Conservation (phyloP, 2,113 vertebrate genomes). For the Lethenteron camtschaticum region DNA sequence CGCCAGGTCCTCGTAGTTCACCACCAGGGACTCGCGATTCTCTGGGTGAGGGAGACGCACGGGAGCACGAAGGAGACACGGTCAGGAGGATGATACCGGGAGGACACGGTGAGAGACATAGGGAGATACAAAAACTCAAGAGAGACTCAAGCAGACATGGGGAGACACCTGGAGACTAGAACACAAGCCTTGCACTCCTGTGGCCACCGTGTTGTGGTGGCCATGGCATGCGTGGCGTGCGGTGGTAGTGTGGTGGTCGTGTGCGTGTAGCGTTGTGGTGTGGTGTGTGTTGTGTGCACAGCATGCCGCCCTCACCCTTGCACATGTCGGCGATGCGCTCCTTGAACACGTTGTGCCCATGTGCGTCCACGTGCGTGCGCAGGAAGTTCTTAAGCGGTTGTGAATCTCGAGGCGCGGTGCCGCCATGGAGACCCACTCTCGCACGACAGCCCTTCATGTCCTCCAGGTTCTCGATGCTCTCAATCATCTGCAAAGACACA, state of each 20-base stretch:
- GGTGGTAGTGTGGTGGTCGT: too few species aligned
- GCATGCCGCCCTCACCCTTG: conserved; percentile 37
- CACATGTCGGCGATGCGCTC: conserved; percentile 97
- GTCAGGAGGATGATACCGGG: neutral
- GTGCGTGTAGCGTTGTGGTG: too few species aligned
- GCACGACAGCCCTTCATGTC: conserved; percentile 96
- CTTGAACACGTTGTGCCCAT: conserved; percentile 89
- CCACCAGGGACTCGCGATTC: conserved; percentile 76
- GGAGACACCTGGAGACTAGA: neutral
- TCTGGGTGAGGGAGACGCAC: conserved; percentile 23
- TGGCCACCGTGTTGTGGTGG: too few species aligned
- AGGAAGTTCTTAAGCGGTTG: conserved; percentile 96
- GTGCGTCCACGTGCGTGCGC: conserved; percentile 73
- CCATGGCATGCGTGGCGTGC: too few species aligned
- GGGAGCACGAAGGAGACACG: neutral
- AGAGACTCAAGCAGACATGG: neutral
- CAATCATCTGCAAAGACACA: conserved; percentile 43
- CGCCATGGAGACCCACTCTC: conserved; percentile 90
- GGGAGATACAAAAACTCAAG: neutral
- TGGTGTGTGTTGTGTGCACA: neutral
- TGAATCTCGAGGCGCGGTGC: conserved; percentile 82
- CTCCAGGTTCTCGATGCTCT: conserved; percentile 94
- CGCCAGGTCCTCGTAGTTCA: conserved; percentile 82
- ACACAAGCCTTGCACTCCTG: neutral
- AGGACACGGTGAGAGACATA: neutral